phyloP scores from a whole-genome alignment of 2,113 vertebrate genomes.

The Crotalus tigris region DNA sequence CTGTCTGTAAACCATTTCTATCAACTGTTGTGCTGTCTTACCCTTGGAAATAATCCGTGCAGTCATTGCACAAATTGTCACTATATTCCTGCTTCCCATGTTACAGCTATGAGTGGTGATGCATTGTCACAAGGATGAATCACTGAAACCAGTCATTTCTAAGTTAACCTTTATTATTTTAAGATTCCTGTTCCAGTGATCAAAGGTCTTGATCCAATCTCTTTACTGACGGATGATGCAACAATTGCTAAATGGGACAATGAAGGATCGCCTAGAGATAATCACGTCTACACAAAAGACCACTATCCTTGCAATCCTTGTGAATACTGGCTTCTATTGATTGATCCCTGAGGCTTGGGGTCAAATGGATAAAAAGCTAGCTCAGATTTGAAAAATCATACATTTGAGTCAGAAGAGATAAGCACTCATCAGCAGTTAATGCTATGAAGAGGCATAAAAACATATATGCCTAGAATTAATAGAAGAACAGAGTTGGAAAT shows the following conservation, averaged over 20 bases:
- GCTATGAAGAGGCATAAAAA: conserved; percentile 9
- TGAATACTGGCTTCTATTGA: conserved; percentile 74
- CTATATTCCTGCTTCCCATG: neutral
- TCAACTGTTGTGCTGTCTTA: neutral
- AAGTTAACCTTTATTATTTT: conserved; percentile 46
- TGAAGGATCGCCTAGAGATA: conserved; percentile 72
- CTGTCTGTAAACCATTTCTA: neutral
- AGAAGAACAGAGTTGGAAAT: neutral
- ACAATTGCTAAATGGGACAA: conserved; percentile 77
- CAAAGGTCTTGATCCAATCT: conserved; percentile 71
- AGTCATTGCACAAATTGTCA: neutral
- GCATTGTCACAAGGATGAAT: conserved; percentile 2
- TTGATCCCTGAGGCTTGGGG: conserved; percentile 73
- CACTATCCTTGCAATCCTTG: conserved; percentile 67
- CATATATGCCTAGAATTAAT: neutral
- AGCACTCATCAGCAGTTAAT: conserved; percentile 37
- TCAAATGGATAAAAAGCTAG: conserved; percentile 78
- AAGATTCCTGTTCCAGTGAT: conserved; percentile 72
- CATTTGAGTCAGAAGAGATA: conserved; percentile 74
- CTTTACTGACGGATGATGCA: conserved; percentile 70
- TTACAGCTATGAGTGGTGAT: neutral
- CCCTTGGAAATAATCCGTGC: neutral
- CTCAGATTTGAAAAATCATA: conserved; percentile 67
- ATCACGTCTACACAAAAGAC: conserved; percentile 74
- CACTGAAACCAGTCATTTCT: conserved; percentile 38